Evolutionary conservation across 2,888 invertebrate genomes (phyloP).

Genomic region (Tromatobia lineatoria): DNA sequence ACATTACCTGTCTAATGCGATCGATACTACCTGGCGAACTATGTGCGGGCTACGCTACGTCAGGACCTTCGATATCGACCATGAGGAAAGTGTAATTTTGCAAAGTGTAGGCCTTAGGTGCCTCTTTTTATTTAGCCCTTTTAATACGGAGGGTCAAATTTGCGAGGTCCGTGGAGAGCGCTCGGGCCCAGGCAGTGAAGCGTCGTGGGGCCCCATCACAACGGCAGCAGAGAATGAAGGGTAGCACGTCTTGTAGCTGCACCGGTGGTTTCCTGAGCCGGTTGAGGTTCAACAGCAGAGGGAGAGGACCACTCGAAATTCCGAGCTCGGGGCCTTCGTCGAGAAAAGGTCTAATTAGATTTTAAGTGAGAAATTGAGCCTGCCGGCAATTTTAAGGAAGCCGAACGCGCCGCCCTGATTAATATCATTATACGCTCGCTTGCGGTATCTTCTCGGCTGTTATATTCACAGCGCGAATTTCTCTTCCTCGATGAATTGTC

Average conservation of each 20-base stretch:
- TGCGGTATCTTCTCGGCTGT: slow-evolving; percentile 61
- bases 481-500: slow-evolving; percentile 11
- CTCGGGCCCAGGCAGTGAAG: slow-evolving; percentile 46
- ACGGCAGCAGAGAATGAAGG: slow-evolving; percentile 59
- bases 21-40: slow-evolving; percentile 23
- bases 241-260: slow-evolving; percentile 59
- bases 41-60: slow-evolving; percentile 63
- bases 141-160: slow-evolving; percentile 81
- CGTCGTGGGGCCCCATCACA: slow-evolving; percentile 60
- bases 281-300: slow-evolving; percentile 41
- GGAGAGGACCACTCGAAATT: slow-evolving; percentile 70
- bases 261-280: slow-evolving; percentile 8
- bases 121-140: slow-evolving; percentile 71
- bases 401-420: slow-evolving; percentile 84
- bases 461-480: slow-evolving; percentile 44
- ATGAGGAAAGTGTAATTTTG: slow-evolving; percentile 83
- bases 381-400: slow-evolving; percentile 85
- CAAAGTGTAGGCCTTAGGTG: slow-evolving; percentile 80
- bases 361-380: slow-evolving; percentile 85
- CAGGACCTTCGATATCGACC: slow-evolving; percentile 75
- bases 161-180: slow-evolving; percentile 72
- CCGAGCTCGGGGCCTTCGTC: slow-evolving; percentile 61
- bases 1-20: slow-evolving; percentile 56
- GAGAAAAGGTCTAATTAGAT: slow-evolving; percentile 84
- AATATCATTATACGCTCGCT: slow-evolving; percentile 83